These are phyloP conservation scores for Agrilus biguttatus DNA, from an alignment of 2,888 invertebrate species.

Conservation along the genomic window DNA sequence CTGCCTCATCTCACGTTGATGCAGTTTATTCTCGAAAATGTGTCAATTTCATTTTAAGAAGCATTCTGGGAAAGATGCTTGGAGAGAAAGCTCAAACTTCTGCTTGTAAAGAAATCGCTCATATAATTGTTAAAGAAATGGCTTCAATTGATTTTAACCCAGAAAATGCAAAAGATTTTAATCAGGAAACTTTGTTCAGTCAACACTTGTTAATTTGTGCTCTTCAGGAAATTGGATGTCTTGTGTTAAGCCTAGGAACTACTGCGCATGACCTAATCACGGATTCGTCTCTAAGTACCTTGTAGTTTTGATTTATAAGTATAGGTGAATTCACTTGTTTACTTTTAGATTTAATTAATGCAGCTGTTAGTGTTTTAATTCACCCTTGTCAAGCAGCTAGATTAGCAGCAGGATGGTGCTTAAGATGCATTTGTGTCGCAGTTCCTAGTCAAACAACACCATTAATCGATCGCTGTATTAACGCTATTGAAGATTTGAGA, in stretches of 20 bases:
- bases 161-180: constrained; percentile 81
- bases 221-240: constrained; percentile 81
- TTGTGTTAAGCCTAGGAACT: constrained; percentile 85
- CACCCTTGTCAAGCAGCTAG: constrained; percentile 92
- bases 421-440: constrained; percentile 83
- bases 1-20: constrained; percentile 91
- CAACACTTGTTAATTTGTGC: constrained; percentile 88
- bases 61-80: constrained; percentile 83
- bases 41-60: constrained; percentile 85
- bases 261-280: constrained; percentile 81
- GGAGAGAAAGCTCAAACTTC: constrained; percentile 95
- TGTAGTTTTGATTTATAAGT: not conserved
- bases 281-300: constrained; percentile 66
- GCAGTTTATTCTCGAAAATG: constrained; percentile 96
- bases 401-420: constrained; percentile 87
- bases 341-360: constrained; percentile 51
- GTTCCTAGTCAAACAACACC: constrained; percentile 91
- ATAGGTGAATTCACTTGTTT: not conserved
- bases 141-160: constrained; percentile 87
- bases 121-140: constrained; percentile 87
- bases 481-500: constrained; percentile 76
- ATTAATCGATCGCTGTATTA: constrained; percentile 77
- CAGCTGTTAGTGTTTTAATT: constrained; percentile 70
- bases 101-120: constrained; percentile 87
- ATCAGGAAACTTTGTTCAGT: constrained; percentile 80